Evolutionary conservation across 1,140 invertebrate species (phyloP).

Genomic region (Musca vetustissima): DNA sequence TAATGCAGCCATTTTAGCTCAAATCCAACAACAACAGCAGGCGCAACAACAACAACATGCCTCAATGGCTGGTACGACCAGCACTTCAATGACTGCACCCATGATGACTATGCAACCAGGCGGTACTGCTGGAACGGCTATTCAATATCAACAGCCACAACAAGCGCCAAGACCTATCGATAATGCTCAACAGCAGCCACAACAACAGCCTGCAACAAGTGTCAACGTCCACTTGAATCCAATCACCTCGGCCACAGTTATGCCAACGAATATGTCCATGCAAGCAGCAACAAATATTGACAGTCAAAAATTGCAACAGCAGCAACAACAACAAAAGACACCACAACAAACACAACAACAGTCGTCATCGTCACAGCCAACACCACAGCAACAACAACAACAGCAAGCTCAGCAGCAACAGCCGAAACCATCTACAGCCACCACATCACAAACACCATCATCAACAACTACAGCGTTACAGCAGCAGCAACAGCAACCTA

Average conservation of each 20-base stretch:
- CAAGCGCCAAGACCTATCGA: slow-evolving; percentile 32
- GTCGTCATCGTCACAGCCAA: background rate
- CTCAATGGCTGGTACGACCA: slow-evolving; percentile 1
- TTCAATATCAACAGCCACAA: slow-evolving; percentile 27
- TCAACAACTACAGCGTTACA: slow-evolving; percentile 40
- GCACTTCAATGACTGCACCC: background rate
- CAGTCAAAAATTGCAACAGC: slow-evolving; percentile 30
- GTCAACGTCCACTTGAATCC: slow-evolving; percentile 39
- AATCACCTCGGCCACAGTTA: slow-evolving; percentile 30
- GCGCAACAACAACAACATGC: slow-evolving; percentile 13
- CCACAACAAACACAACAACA: background rate
- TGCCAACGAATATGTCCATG: slow-evolving; percentile 15
- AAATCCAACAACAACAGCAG: slow-evolving; percentile 34
- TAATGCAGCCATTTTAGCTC: slow-evolving; percentile 37
- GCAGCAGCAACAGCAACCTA: slow-evolving; percentile 41
- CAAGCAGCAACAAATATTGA: slow-evolving; percentile 9
- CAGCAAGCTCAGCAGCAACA: slow-evolving; percentile 23
- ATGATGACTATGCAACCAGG: slow-evolving; percentile 2
- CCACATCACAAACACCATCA: slow-evolving; percentile 26
- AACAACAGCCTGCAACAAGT: slow-evolving; percentile 41
- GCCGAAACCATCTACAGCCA: slow-evolving; percentile 29
- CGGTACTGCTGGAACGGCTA: slow-evolving; percentile 20
- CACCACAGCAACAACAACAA: slow-evolving; percentile 13
- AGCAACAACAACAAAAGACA: slow-evolving; percentile 30
- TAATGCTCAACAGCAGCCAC: slow-evolving; percentile 22